phyloP scores from a whole-genome alignment of 2,888 invertebrate genomes.

The Acrobasis consociella region DNA sequence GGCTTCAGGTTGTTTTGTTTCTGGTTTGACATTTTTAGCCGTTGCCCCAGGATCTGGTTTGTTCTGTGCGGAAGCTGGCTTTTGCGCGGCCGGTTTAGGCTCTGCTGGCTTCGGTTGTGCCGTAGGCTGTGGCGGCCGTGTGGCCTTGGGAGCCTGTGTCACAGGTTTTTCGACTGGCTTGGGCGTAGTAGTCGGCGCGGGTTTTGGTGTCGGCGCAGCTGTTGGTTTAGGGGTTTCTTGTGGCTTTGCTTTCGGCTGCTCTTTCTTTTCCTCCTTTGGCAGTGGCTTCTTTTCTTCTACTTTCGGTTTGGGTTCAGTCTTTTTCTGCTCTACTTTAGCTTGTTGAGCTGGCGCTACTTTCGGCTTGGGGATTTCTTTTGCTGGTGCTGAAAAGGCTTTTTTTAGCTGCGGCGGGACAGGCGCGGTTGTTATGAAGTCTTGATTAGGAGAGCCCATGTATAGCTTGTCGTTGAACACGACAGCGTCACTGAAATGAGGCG shows the following conservation, averaged over 20 bases:
- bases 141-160: slow-evolving; percentile 30
- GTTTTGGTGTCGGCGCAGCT: slow-evolving; percentile 30
- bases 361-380: slow-evolving; percentile 34
- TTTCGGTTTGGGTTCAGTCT: slow-evolving; percentile 27
- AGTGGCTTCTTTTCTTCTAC: slow-evolving; percentile 25
- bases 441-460: slow-evolving; percentile 87
- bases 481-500: slow-evolving; percentile 84
- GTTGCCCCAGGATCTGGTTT: slow-evolving; percentile 15
- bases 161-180: slow-evolving; percentile 33
- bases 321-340: slow-evolving; percentile 28
- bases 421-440: slow-evolving; percentile 85
- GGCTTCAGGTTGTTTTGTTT: slow-evolving; percentile 36
- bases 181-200: slow-evolving; percentile 29
- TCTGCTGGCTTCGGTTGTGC: slow-evolving; percentile 36
- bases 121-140: slow-evolving; percentile 34
- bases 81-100: slow-evolving; percentile 28
- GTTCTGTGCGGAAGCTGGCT: slow-evolving; percentile 19
- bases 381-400: slow-evolving; percentile 55
- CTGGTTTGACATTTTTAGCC: slow-evolving; percentile 29
- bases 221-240: slow-evolving; percentile 25
- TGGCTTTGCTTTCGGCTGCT: slow-evolving; percentile 36
- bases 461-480: slow-evolving; percentile 85
- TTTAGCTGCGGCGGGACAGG: slow-evolving; percentile 78
- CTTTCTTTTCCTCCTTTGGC: slow-evolving; percentile 31
- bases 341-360: slow-evolving; percentile 29